A percentile compares a stretch with the other conserved stretches of the same genome.
Evolutionary conservation across 1,140 invertebrate genomes (phyloP).

Genomic region (Meteorus sp.): DNA sequence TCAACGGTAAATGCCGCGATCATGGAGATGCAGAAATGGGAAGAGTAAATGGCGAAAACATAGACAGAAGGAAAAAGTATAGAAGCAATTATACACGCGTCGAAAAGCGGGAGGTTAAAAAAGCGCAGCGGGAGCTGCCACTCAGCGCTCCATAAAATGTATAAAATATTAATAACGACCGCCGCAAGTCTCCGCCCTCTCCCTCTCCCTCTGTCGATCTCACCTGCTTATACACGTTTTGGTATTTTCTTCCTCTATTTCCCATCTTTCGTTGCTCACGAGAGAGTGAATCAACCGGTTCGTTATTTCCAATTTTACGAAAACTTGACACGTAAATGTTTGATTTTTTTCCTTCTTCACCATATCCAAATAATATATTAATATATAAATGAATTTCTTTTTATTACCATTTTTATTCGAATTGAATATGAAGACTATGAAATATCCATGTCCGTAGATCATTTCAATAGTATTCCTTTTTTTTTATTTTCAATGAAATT

Average conservation of each 20-base stretch:
- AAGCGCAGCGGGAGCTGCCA: conserved; percentile 38
- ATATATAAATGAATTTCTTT: neutral
- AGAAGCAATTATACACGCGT: too few relatives aligned
- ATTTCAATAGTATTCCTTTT: too few relatives aligned
- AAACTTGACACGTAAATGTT: conserved; percentile 1
- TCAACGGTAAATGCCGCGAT: conserved; percentile 1
- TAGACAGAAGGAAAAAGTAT: too few relatives aligned
- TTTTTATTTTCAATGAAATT: too few relatives aligned
- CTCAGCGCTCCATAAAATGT: conserved; percentile 43
- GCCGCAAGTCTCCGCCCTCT: conserved; percentile 4
- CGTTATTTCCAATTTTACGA: conserved; percentile 6
- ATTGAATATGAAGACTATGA: too few relatives aligned
- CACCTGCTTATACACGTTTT: neutral
- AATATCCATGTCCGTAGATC: too few relatives aligned
- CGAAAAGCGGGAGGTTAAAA: conserved; percentile 18
- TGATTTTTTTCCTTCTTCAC: too few relatives aligned
- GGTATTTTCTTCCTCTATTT: neutral
- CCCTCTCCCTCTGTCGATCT: too few relatives aligned
- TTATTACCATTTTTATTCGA: too few relatives aligned
- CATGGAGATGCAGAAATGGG: neutral
- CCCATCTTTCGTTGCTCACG: too few relatives aligned
- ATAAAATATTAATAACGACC: conserved; percentile 45
- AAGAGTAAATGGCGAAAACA: too few relatives aligned
- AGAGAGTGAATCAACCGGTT: neutral
- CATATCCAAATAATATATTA: too few relatives aligned